Base-by-base conservation (phyloP, 2,797 vertebrate species). In the Channa striata region DNA sequence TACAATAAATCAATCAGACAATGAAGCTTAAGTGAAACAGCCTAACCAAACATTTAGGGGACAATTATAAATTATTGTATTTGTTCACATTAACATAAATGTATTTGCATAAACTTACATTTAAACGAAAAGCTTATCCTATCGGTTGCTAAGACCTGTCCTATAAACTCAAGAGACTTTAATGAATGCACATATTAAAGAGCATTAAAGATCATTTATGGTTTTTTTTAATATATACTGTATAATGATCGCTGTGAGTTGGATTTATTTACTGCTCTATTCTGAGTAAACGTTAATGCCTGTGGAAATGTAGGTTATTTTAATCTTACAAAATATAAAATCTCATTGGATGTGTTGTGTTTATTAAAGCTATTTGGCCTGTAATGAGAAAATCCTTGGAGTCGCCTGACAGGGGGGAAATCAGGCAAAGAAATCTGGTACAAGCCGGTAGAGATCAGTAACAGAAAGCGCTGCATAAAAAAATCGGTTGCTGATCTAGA, bases 391-490 rank as follows among this genome's bases (percentile, higher is more conserved):
- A 30, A 30, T 30, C 48, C 23, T 23, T 13, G 10, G 37, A 64
- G 64, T 16, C 10, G 36, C 33, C 4, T 40, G 20, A 67, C 34
- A 12, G 8, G 2, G 17, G 2, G 8, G 14, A 23, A 43, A 25
- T 40, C 40, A 14, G 20, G 6, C 21, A 59, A 19, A 44, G 25
- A 30, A 30, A 30, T 30, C 25, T 30, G 25, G 6, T 30, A 6
- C 25, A 30, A 30, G 2, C 25, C 25, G 42, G 5, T 25, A 16
- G 17, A 23, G 6, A 13, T n/a, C 23, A 25, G 34, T 20, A 43
- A 10, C 51, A 42, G 34, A 36, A 39, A 54, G 11, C 60, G 46
- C 42, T 36, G 48, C 25, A 54, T 59, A 39, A 59, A 64, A n/a
- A 54, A n/a, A 34, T 20, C 16, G 5, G 10, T 43, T 17, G 37